Conservation (phyloP, 2,113 vertebrate genomes). For the Alouatta palliata region DNA sequence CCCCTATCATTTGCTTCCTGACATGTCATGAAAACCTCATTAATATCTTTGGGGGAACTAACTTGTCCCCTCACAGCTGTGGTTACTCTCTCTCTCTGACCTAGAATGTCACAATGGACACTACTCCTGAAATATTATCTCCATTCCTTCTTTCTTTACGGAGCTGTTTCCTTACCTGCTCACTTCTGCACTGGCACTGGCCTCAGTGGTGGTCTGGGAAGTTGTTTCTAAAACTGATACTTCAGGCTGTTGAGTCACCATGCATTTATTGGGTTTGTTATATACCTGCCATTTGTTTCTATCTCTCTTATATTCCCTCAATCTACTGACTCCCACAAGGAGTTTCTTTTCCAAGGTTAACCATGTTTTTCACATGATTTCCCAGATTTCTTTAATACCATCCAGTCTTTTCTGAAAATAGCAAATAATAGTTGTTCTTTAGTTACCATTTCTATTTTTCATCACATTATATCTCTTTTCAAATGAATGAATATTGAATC, state of each 20-base stretch:
- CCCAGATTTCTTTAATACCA: not conserved
- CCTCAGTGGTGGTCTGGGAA: not conserved
- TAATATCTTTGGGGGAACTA: not conserved
- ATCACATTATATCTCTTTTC: not conserved
- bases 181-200: not conserved
- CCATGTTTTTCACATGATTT: not conserved
- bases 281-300: not conserved
- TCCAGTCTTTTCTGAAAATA: not conserved
- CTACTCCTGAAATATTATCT: not conserved
- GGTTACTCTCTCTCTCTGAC: not conserved
- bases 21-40: not conserved
- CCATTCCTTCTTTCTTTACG: not conserved
- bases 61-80: not conserved
- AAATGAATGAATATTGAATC: constrained; percentile 17
- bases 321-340: not conserved
- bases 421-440: not conserved
- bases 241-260: not conserved
- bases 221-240: not conserved
- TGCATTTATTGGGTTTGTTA: not conserved
- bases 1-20: not conserved
- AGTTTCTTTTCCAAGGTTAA: not conserved
- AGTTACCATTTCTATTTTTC: not conserved
- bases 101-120: not conserved
- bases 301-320: not conserved
- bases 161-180: not conserved